Evolutionary conservation across 2,797 vertebrate species (phyloP).

Genomic region (Borostomias antarcticus): DNA sequence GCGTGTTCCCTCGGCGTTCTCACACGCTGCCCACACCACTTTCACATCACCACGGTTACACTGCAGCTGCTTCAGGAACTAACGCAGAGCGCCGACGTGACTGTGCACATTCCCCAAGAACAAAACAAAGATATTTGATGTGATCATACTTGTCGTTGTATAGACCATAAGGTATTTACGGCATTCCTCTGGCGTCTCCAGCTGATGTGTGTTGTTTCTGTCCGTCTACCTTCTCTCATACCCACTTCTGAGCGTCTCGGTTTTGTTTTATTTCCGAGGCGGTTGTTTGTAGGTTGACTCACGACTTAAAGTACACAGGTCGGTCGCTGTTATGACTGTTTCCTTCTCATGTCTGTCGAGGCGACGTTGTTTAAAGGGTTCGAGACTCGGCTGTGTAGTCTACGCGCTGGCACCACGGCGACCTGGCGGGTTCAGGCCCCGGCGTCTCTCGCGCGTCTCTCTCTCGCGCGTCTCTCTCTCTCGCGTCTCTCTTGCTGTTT

Average conservation of each 20-base stretch:
- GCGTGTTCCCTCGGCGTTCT: no score
- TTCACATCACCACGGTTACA: no score
- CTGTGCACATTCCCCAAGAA: not conserved
- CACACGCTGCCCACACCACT: no score
- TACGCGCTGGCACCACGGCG: no score
- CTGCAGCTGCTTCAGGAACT: no score
- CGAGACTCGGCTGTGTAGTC: no score
- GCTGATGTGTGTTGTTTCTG: not conserved
- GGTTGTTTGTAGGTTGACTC: slow-evolving; percentile 26
- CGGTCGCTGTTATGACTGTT: no score
- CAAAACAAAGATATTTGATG: not conserved
- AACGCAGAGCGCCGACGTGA: not conserved
- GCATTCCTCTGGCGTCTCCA: not conserved
- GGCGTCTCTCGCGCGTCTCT: no score
- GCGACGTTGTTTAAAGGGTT: no score
- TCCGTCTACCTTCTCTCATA: not conserved
- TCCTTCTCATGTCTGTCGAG: slow-evolving; percentile 22
- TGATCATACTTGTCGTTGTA: not conserved
- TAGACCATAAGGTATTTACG: no score
- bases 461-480: no score
- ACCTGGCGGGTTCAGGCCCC: no score
- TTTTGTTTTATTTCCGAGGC: not conserved
- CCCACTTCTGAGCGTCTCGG: not conserved
- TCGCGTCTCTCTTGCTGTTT: not conserved
- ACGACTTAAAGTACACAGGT: slow-evolving; percentile 29